Evolutionary conservation across 2,797 vertebrate genomes (phyloP).

Genomic region (Myotis pilosus): DNA sequence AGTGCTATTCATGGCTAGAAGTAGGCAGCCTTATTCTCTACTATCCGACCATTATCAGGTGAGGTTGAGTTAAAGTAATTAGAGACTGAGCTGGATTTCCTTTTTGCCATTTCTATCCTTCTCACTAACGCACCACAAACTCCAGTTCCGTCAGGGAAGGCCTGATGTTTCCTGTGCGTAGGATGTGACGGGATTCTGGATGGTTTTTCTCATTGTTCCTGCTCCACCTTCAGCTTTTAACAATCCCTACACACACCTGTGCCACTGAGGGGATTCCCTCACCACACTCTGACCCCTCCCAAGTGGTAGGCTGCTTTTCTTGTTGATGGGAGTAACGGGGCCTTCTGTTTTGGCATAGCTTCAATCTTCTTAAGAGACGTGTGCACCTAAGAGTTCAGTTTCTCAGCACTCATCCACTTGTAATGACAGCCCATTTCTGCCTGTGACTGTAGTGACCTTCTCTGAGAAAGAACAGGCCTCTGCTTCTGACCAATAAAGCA

Average conservation of each 20-base stretch:
- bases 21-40: neutral
- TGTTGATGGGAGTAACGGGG: accelerated
- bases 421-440: neutral
- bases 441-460: neutral
- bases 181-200: neutral
- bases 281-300: accelerated
- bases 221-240: neutral
- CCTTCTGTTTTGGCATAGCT: neutral
- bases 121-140: neutral
- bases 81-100: neutral
- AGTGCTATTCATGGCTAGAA: neutral
- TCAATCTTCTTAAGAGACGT: neutral
- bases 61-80: neutral
- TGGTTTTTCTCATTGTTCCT: neutral
- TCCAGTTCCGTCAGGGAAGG: neutral
- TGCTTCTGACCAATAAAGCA: neutral
- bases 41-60: neutral
- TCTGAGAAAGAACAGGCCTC: neutral
- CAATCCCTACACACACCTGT: neutral
- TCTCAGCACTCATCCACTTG: neutral
- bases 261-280: neutral
- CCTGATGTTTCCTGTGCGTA: neutral
- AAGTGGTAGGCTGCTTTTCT: neutral
- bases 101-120: neutral
- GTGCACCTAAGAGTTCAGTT: neutral